Evolutionary conservation across 2,113 vertebrate genomes (phyloP), one percentile per base, ranked within the genome.

Genomic region (Sprattus sprattus): DNA sequence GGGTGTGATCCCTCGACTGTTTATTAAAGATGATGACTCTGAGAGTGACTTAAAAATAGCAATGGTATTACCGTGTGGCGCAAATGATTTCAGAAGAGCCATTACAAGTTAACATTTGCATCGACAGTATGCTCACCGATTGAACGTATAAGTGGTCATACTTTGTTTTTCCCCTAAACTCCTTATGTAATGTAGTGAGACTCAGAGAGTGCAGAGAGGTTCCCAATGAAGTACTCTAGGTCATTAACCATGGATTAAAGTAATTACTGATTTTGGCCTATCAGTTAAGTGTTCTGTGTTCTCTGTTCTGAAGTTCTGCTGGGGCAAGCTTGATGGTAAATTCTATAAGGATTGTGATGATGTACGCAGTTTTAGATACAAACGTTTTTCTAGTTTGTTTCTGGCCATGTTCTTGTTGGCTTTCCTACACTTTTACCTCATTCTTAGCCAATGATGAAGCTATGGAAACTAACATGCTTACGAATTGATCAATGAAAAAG

Each of bases 81-180:
- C 20, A 60, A 60, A 60, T 60, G 2, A 60, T 60, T 60, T 22
- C 54, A 60, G 54, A 60, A 54, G 52, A 22, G 18, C 54, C 54
- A 60, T 60, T 60, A 60, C 20, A 18, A 47, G 85, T 82, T 80
- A 47, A 45, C 82, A 57, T 85, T 80, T 82, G 84, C 81, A 45
- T 64, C 50, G 18, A 6, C 20, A 20, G 22, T n/a, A 60, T 20
- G 54, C 54, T 22, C 22, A 6, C 18, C 6, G 18, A 60, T 22
- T 60, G 4, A 4, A 22, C 22, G 20, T 60, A 39, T 39, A 39
- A 39, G 54, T 5, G 5, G 20, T 22, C 54, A 18, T 20, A 60
- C 18, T 54, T 54, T n/a, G 18, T 60, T 20, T 60, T 60, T 60
- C 18, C 54, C 54, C 6, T 60, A 22, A 60, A 60, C 20, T 20